A percentile compares a stretch with the other conserved stretches of the same genome.
Conservation (phyloP, 2,113 vertebrate genomes). For the Chionodraco myersi region DNA sequence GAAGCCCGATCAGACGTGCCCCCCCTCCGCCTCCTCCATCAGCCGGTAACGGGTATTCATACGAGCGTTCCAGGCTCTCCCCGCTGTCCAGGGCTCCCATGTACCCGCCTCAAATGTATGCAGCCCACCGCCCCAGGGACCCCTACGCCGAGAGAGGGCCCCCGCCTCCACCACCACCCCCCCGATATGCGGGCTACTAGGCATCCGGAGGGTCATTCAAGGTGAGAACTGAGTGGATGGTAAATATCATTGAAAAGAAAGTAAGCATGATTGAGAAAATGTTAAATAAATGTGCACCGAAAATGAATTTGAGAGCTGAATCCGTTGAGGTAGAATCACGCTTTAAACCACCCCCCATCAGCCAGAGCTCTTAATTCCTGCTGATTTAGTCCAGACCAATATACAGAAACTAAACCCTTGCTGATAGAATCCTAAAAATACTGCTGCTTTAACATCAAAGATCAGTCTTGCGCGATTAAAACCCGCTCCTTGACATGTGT, state of each 20-base stretch:
- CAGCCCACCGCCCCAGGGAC: conserved; percentile 86
- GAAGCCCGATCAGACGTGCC: conserved; percentile 90
- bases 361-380: conserved; percentile 29
- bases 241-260: conserved; percentile 2
- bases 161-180: conserved; percentile 76
- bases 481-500: conserved; percentile 83
- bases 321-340: conserved; percentile 6
- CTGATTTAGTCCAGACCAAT: conserved; percentile 20
- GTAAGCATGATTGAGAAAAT: background rate
- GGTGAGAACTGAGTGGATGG: conserved; percentile 73
- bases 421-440: conserved; percentile 42
- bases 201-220: conserved; percentile 57
- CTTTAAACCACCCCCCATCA: conserved; percentile 27
- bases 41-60: conserved; percentile 90
- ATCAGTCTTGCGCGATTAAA: conserved; percentile 71
- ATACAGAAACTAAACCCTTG: conserved; percentile 15
- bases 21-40: conserved; percentile 79
- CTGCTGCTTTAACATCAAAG: conserved; percentile 50
- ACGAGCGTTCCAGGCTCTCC: conserved; percentile 91
- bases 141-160: conserved; percentile 85
- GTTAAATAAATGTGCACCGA: background rate
- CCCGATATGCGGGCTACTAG: conserved; percentile 82
- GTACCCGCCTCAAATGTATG: conserved; percentile 87
- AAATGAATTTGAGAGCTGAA: conserved; percentile 16
- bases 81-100: conserved; percentile 87